Base-by-base conservation (phyloP, 2,797 vertebrate genomes). In the Hemitrygon akajei region DNA sequence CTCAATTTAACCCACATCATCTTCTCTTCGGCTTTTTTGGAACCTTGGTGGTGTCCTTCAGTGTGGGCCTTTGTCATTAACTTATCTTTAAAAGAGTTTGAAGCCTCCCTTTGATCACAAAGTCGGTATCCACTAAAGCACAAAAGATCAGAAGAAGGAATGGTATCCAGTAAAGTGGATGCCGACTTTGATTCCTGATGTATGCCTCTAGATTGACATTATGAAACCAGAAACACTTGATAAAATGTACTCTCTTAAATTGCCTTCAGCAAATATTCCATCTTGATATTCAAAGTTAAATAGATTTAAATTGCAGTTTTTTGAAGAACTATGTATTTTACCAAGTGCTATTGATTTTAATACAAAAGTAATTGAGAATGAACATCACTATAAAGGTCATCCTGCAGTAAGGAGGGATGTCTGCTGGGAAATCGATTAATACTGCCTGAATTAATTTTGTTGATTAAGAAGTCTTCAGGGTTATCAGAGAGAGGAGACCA, bases 271-370 rank as follows among this genome's bases (percentile, higher is more conserved):
- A 89, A 89, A 89, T 66, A 89, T 89, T 89, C 63, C 86, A 89
- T 89, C 60, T 89, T 89, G 60, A 89, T 37, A 37, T n/a, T 89
- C 60, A 69, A 89, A 89, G 86, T 69, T 69, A 89, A 89, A 63
- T 69, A 89, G 86, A 37, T 69, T 89, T 89, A 89, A 89, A 89
- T 69, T 89, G n/a, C 86, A 37, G 63, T 89, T 22, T 89, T 37
- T 63, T 89, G 86, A 89, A 89, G 86, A 89, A 89, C 86, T 20
- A 89, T 89, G 86, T 89, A 89, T 89, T 89, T 86, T 86, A 25
- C 56, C 82, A 86, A 86, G 56, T 60, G 82, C 82, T 86, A 86
- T 86, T 86, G 82, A 86, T 60, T 86, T 86, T 86, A 89, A 89
- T 89, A 69, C 86, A 69, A 89, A 69, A 40, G 69, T 89, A 66